A percentile compares a stretch with the other conserved stretches of the same genome.
Conservation (phyloP, 37 sponge, comb jelly and placozoan genomes). For the Amphimedon queenslandica region DNA sequence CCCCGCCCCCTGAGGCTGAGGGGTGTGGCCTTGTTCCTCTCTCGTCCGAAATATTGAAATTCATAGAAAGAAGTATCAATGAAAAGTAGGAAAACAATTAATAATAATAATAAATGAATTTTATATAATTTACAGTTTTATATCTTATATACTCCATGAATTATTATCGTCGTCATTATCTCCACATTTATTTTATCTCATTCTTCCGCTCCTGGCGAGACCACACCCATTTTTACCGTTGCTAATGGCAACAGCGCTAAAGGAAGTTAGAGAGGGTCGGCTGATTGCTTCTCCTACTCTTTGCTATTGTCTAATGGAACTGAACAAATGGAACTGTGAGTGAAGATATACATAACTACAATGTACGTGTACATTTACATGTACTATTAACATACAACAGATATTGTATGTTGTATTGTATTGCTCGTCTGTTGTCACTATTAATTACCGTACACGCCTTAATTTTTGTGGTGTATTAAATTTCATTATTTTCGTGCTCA, state of each 20-base stretch:
- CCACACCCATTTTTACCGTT: not conserved
- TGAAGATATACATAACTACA: too few species aligned
- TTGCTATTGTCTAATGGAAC: constrained; percentile 8
- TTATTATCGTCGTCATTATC: not conserved
- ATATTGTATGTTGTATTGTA: too few species aligned
- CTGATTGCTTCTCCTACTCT: constrained; percentile 11
- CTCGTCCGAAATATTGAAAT: constrained; percentile 28
- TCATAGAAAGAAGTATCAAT: constrained; percentile 13
- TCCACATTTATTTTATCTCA: constrained; percentile 24
- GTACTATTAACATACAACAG: too few species aligned
- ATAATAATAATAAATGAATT: not conserved
- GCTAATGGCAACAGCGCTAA: constrained; percentile 6
- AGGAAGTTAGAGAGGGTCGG: constrained; percentile 1
- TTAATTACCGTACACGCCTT: too few species aligned
- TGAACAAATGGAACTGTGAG: constrained; percentile 10
- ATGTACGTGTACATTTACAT: not conserved
- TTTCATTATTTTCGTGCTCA: too few species aligned
- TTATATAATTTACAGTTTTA: not conserved
- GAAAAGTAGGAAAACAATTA: not conserved
- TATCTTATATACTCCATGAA: not conserved
- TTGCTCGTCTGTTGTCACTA: too few species aligned
- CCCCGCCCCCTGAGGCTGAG: constrained; percentile 51
- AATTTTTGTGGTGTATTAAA: too few species aligned
- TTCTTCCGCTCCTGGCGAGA: constrained; percentile 27
- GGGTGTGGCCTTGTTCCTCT: constrained; percentile 33